Percentiles rank a stretch among this genome's conserved stretches.
Evolutionary conservation across 2,888 invertebrate genomes (phyloP).

Genomic region (Drosophila tripunctata): DNA sequence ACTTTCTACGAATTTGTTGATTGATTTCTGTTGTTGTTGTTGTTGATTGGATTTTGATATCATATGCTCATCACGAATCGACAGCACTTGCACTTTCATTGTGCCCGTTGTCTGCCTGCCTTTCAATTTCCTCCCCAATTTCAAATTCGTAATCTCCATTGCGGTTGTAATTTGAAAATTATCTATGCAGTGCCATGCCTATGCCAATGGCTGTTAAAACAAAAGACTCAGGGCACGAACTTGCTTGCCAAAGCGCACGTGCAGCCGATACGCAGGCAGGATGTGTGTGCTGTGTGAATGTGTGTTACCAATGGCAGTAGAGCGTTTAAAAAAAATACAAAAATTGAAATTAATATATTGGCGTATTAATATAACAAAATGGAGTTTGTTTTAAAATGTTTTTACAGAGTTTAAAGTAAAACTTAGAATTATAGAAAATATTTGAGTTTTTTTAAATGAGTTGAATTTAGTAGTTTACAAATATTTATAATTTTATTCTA

Average conservation of each 20-base stretch:
- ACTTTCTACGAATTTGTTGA: constrained; percentile 61
- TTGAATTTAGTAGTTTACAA: no score
- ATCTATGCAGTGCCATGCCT: constrained; percentile 57
- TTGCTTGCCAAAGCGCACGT: constrained; percentile 10
- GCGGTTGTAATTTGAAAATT: constrained; percentile 44
- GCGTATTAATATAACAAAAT: no score
- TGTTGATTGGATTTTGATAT: constrained; percentile 30
- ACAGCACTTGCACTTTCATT: constrained; percentile 73
- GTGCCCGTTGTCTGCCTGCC: constrained; percentile 32
- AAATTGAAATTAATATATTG: no score
- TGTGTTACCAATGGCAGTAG: no score
- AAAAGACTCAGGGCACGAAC: constrained; percentile 72
- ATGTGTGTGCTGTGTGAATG: no score
- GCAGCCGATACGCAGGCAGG: not conserved
- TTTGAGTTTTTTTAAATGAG: no score
- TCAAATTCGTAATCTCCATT: not conserved
- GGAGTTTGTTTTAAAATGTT: no score
- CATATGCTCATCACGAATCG: constrained; percentile 59
- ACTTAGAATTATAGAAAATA: no score
- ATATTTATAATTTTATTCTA: no score
- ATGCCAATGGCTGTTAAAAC: constrained; percentile 46
- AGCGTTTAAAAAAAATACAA: no score
- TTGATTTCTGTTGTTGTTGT: constrained; percentile 53
- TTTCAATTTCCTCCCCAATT: constrained; percentile 51
- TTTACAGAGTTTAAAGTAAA: no score